Evolutionary conservation across 2,888 invertebrate species (phyloP).

Genomic region (Uloborus plumipes): DNA sequence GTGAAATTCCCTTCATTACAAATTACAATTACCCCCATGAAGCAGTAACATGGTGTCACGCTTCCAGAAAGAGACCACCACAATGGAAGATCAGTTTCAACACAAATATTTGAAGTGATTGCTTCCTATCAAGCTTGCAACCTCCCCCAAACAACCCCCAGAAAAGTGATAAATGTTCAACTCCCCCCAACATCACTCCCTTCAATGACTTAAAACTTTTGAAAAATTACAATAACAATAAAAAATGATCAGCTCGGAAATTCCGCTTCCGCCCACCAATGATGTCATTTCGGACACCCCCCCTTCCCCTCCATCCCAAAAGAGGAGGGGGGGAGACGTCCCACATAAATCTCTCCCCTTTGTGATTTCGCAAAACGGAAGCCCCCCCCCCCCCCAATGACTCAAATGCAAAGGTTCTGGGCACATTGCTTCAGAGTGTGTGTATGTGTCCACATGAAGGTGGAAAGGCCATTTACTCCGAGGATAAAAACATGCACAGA

Average conservation of each 20-base stretch:
- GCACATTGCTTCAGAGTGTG: too few species aligned
- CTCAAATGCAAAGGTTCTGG: conserved; percentile 17
- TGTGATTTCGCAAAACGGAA: conserved; percentile 24
- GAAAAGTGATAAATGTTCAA: conserved; percentile 31
- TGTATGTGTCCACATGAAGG: conserved; percentile 11
- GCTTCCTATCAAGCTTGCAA: conserved; percentile 45
- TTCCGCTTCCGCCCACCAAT: conserved; percentile 48
- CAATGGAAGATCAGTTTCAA: conserved; percentile 39
- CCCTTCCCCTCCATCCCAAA: background rate
- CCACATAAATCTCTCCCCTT: conserved; percentile 56
- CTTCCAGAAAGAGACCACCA: conserved; percentile 7
- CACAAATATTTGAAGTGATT: conserved; percentile 52
- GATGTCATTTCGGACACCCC: conserved; percentile 43
- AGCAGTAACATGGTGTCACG: too few species aligned
- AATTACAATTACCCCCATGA: too few species aligned
- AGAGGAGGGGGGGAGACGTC: conserved; percentile 1
- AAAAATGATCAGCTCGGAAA: conserved; percentile 46
- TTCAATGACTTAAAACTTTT: conserved; percentile 26
- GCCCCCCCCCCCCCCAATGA: conserved; percentile 37
- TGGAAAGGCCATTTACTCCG: conserved; percentile 43
- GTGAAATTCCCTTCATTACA: too few species aligned
- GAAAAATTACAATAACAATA: conserved; percentile 30
- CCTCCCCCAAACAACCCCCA: conserved; percentile 38
- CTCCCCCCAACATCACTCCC: background rate
- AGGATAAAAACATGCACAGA: conserved; percentile 53